Evolutionary conservation across 2,888 invertebrate species (phyloP), one percentile per base, ranked within the genome.

Genomic region (Protonemura montana): DNA sequence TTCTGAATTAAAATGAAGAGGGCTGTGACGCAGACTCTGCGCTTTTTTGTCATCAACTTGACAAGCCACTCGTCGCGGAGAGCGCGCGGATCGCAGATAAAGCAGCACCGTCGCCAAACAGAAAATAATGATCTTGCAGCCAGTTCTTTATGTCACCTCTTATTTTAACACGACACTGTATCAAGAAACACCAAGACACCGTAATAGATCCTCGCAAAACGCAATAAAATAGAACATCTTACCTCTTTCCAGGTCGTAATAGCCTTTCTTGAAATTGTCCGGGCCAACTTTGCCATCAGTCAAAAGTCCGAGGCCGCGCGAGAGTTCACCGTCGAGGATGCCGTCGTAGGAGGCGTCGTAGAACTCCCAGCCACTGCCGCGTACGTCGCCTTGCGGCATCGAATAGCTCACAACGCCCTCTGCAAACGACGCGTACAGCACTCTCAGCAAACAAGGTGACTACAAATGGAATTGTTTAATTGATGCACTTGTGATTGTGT

Each of bases 301-400:
- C 88, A 98, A 93, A 90, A 97, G 96, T 0, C 98, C 98, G 42
- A 98, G 92, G 0, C 98, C 98, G 21, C 95, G 94, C 77, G 94
- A 93, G 41, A 98, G 92, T 89, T 95, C 94, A 0, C 94, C 95
- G 89, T 95, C 94, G 95, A 96, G 96, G 89, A 95, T 93, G 0
- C 97, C 97, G 91, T 98, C 98, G 92, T 98, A 98, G 28, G 95
- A 95, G 88, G 94, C 94, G 91, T 98, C 98, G 88, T 95, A 95
- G 89, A 98, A 94, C 90, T 97, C 96, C 91, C 97, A 94, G 84
- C 95, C 95, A 89, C 95, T 94, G 88, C 96, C 96, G 35, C 96
- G 93, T 90, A 95, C 95, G 92, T 97, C 96, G 25, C 98, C 98
- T 91, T 97, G 96, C 25, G 97, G 96, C 95, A 97, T 97, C 83